Base-by-base conservation (phyloP, 2,113 vertebrate species). In the Dipodomys spectabilis region DNA sequence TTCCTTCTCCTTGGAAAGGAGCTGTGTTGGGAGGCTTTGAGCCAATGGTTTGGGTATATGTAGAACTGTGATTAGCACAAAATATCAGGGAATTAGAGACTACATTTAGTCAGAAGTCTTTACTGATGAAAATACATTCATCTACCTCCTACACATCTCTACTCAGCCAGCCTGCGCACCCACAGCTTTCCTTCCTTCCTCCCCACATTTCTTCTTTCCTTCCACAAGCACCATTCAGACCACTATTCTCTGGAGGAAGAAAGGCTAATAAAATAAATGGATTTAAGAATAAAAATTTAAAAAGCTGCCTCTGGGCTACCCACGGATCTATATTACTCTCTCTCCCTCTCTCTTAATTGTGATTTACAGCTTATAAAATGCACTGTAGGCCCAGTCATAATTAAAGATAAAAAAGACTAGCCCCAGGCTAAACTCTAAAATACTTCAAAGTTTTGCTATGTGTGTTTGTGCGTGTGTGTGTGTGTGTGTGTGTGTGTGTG, bases 141-240 rank as follows among this genome's bases (percentile, higher is more conserved):
- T 44, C 20, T 0, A 3, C 32, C 23, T 94, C 32, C 32, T 9
- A 30, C 2, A 15, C 23, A 30, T 77, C 32, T 39, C 35, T 81
- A 13, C 22, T 9, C 28, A 49, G n/a, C 27, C 35, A 32, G 22
- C 5, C 7, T 39, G 16, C 11, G 20, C 25, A 20, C 27, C 12
- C 30, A 7, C 30, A 7, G 6, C 6, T 10, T 32, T 18, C 8
- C 12, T n/a, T 25, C 6, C 8, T 6, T 4, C 23, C 5, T 20
- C 4, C 18, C 27, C 60, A 18, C 2, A 0, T 28, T 32, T 67
- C 0, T 32, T 7, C 0, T 12, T 16, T 6, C 30, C 44, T 32
- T 4, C 67, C 6, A 8, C 2, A 22, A 2, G 64, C 22, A n/a
- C 25, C 22, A 7, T 9, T 7, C 2, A 60, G 16, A 45, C 30